Conservation (phyloP, 2,888 invertebrate species). For the Papilio elwesi region DNA sequence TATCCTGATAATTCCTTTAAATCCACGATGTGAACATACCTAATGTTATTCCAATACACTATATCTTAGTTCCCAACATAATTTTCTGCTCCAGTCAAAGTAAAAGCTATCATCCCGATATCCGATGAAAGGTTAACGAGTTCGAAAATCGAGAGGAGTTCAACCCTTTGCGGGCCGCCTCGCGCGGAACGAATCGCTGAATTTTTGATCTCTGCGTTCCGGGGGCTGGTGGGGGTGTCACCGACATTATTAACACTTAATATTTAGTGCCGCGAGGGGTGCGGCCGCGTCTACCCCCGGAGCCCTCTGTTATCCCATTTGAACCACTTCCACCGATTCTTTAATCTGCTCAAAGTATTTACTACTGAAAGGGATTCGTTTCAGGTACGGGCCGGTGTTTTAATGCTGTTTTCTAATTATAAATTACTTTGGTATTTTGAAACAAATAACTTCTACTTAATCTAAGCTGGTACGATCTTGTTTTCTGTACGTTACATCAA, state of each 20-base stretch:
- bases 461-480: neutral
- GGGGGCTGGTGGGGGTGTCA: slow-evolving; percentile 59
- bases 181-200: slow-evolving; percentile 70
- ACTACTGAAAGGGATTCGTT: slow-evolving; percentile 26
- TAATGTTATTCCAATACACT: no score
- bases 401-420: slow-evolving; percentile 17
- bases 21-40: no score
- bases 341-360: slow-evolving; percentile 39
- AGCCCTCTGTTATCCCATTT: slow-evolving; percentile 52
- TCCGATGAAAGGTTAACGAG: slow-evolving; percentile 65
- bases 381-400: slow-evolving; percentile 19
- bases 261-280: slow-evolving; percentile 68
- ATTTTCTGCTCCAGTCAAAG: slow-evolving; percentile 48
- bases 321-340: slow-evolving; percentile 38
- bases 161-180: slow-evolving; percentile 67
- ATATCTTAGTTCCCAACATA: neutral
- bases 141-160: slow-evolving; percentile 58
- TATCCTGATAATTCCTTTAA: no score
- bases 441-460: slow-evolving; percentile 4
- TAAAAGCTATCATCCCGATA: slow-evolving; percentile 58
- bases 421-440: slow-evolving; percentile 16
- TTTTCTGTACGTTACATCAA: neutral
- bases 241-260: slow-evolving; percentile 77
- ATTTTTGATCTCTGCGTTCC: slow-evolving; percentile 68
- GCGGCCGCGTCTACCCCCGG: slow-evolving; percentile 54